Percentiles rank a stretch among this genome's conserved stretches.
phyloP scores from a whole-genome alignment of 2,888 invertebrate species.

The Drosophila eohydei region DNA sequence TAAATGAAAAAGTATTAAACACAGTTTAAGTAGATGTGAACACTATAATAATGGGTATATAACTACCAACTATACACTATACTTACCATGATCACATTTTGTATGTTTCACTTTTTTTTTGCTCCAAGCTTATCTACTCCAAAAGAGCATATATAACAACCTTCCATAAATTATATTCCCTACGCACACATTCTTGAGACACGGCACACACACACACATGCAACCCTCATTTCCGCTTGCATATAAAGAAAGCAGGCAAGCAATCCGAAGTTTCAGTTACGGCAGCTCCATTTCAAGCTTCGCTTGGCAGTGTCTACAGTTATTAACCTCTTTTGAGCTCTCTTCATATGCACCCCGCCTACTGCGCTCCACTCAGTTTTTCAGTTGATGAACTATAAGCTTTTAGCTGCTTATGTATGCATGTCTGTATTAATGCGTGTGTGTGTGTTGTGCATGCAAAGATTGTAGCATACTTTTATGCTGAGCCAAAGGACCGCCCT shows the following conservation, averaged over 20 bases:
- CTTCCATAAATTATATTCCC: neutral
- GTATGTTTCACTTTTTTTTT: neutral
- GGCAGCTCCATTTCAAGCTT: conserved; percentile 30
- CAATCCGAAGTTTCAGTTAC: conserved; percentile 27
- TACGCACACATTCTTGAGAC: neutral
- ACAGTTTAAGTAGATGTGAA: no score
- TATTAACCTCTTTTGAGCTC: conserved; percentile 62
- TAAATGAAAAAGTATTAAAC: no score
- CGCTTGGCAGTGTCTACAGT: conserved; percentile 34
- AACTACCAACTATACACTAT: neutral
- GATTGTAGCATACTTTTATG: conserved; percentile 40
- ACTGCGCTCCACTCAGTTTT: neutral
- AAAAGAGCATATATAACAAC: conserved; percentile 6
- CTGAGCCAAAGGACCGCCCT: conserved; percentile 5
- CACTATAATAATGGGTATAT: neutral
- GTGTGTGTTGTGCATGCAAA: conserved; percentile 23
- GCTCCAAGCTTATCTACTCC: neutral
- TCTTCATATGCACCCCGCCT: neutral
- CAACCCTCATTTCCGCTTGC: conserved; percentile 6
- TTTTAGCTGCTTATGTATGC: conserved; percentile 41
- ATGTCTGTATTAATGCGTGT: conserved; percentile 8
- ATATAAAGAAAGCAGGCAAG: conserved; percentile 18
- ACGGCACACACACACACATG: neutral
- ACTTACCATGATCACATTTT: neutral
- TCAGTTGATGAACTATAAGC: conserved; percentile 53